Percentiles rank a stretch among this genome's conserved stretches.
Evolutionary conservation across 2,113 vertebrate genomes (phyloP).

Genomic region (Poeciliopsis occidentalis): DNA sequence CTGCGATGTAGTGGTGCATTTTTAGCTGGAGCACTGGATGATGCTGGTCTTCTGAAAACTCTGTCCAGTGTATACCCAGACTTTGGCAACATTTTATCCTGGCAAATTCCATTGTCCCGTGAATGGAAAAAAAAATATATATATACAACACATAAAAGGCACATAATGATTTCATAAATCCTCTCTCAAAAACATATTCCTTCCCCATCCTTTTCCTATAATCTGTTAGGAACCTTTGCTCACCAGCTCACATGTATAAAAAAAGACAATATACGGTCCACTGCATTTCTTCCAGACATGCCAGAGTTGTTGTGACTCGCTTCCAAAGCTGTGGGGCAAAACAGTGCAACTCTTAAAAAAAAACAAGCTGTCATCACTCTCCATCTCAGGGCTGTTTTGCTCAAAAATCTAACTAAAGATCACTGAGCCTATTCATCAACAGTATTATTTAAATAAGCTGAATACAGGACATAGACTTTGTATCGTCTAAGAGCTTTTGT

Average conservation of each 20-base stretch:
- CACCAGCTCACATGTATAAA: not conserved
- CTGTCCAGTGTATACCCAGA: too few species aligned
- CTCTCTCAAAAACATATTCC: too few species aligned
- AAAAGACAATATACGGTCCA: constrained; percentile 20
- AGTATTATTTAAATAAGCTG: not conserved
- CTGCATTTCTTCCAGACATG: constrained; percentile 32
- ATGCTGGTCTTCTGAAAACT: too few species aligned
- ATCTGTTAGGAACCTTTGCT: constrained; percentile 7
- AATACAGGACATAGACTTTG: not conserved
- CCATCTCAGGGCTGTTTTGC: constrained; percentile 16
- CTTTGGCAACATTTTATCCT: too few species aligned
- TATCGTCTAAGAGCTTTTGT: too few species aligned
- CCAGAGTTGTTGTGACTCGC: constrained; percentile 36
- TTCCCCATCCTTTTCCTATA: too few species aligned
- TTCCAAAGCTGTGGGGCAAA: constrained; percentile 21
- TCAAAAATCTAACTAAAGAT: constrained; percentile 24
- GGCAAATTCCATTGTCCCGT: too few species aligned
- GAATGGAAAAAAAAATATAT: too few species aligned
- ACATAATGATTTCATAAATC: too few species aligned
- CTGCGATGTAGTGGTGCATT: too few species aligned
- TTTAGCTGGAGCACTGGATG: too few species aligned
- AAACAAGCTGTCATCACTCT: constrained; percentile 28
- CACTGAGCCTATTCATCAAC: constrained; percentile 4
- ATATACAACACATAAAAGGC: too few species aligned
- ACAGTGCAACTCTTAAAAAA: constrained; percentile 11